Evolutionary conservation across 2,797 vertebrate species (phyloP).

Genomic region (Hybognathus amarus): DNA sequence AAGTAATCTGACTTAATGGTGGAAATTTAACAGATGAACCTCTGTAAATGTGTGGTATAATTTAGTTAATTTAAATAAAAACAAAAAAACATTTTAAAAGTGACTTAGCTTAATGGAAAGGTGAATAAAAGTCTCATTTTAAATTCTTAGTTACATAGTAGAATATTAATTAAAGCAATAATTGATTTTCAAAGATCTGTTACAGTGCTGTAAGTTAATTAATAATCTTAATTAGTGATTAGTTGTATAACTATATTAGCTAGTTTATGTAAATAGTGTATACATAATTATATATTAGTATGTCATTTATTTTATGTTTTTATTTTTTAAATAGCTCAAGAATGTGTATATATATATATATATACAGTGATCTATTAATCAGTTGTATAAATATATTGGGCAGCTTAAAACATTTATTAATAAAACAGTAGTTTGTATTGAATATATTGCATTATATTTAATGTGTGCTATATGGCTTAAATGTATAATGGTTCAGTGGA

Average conservation of each 20-base stretch:
- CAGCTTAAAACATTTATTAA: background rate
- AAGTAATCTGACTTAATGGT: slow-evolving; percentile 14
- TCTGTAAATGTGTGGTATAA: background rate
- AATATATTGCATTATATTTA: background rate
- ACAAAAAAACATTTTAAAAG: background rate
- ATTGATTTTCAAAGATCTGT: background rate
- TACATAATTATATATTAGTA: background rate
- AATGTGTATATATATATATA: background rate
- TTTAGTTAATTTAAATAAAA: background rate
- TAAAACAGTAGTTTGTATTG: slow-evolving; percentile 1
- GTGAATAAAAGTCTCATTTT: background rate
- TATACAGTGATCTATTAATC: background rate
- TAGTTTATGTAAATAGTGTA: background rate
- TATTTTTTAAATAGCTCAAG: background rate
- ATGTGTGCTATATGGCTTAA: background rate
- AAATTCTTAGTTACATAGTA: background rate
- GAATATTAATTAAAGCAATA: background rate
- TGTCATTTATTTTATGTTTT: background rate
- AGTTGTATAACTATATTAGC: background rate
- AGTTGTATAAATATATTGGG: background rate
- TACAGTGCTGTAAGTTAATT: background rate
- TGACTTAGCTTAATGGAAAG: background rate
- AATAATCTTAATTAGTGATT: background rate
- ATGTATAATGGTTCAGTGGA: background rate
- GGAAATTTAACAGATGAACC: slow-evolving; percentile 24